Conservation (phyloP, 2,797 vertebrate genomes). For the Pseudochaenichthys georgianus region DNA sequence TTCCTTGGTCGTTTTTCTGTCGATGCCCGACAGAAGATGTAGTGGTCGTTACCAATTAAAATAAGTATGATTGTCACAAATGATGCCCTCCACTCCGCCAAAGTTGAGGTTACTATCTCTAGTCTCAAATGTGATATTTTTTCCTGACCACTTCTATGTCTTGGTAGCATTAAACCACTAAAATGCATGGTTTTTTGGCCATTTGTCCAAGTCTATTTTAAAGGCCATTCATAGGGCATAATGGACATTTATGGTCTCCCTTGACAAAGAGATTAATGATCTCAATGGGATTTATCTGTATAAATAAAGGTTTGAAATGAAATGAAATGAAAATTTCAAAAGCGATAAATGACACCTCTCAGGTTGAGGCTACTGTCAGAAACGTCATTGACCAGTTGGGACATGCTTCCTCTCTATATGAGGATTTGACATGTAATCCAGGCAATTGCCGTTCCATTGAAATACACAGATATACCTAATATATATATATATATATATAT, state of each 20-base stretch:
- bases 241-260: neutral
- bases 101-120: conserved; percentile 5
- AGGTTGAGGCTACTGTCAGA: neutral
- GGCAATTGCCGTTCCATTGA: neutral
- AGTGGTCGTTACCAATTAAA: conserved; percentile 11
- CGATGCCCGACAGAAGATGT: conserved; percentile 8
- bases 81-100: neutral
- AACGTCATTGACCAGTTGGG: neutral
- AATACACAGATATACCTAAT: neutral
- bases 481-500: neutral
- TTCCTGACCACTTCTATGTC: neutral
- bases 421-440: conserved; percentile 8
- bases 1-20: conserved; percentile 2
- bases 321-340: neutral
- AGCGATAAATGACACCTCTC: neutral
- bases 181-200: neutral
- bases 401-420: neutral
- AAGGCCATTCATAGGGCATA: neutral
- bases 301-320: no score
- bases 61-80: conserved; percentile 14
- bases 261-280: no score
- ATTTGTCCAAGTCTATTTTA: neutral
- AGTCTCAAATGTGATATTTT: conserved; percentile 24
- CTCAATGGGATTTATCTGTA: no score
- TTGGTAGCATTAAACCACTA: neutral